Evolutionary conservation across 2,888 invertebrate species (phyloP).

Genomic region (Hypselothyrea guttata): DNA sequence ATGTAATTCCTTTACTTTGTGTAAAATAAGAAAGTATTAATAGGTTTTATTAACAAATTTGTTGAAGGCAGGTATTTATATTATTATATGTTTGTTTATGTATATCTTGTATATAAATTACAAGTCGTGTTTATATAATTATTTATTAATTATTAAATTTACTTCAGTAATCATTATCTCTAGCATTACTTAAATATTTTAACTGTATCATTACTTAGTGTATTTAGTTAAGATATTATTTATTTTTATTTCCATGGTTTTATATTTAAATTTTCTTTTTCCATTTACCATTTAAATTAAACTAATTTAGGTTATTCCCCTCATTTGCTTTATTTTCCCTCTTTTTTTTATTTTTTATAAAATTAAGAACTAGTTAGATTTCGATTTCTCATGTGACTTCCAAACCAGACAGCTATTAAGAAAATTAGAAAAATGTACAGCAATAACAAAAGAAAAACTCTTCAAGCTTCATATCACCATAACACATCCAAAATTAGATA

Average conservation of each 20-base stretch:
- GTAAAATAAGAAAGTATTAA: constrained; percentile 78
- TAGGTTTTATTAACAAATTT: constrained; percentile 79
- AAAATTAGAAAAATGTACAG: constrained; percentile 37
- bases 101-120: constrained; percentile 78
- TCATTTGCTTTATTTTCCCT: constrained; percentile 4
- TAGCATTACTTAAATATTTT: constrained; percentile 58
- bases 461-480: constrained; percentile 30
- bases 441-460: constrained; percentile 51
- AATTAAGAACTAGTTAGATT: constrained; percentile 48
- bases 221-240: constrained; percentile 64
- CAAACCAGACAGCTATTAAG: constrained; percentile 47
- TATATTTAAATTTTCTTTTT: no score
- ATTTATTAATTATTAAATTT: constrained; percentile 60
- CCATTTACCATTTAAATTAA: constrained; percentile 48
- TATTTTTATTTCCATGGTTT: constrained; percentile 57
- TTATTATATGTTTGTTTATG: constrained; percentile 72
- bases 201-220: constrained; percentile 65
- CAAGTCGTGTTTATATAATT: constrained; percentile 63
- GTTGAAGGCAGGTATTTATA: constrained; percentile 80
- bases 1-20: constrained; percentile 74
- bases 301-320: constrained; percentile 18
- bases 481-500: constrained; percentile 5
- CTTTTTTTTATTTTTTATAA: constrained; percentile 42
- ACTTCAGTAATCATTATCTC: constrained; percentile 55
- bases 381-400: constrained; percentile 62